A percentile compares a stretch with the other conserved stretches of the same genome.
Evolutionary conservation across 2,797 vertebrate species (phyloP).

Genomic region (Sitta carolinensis): DNA sequence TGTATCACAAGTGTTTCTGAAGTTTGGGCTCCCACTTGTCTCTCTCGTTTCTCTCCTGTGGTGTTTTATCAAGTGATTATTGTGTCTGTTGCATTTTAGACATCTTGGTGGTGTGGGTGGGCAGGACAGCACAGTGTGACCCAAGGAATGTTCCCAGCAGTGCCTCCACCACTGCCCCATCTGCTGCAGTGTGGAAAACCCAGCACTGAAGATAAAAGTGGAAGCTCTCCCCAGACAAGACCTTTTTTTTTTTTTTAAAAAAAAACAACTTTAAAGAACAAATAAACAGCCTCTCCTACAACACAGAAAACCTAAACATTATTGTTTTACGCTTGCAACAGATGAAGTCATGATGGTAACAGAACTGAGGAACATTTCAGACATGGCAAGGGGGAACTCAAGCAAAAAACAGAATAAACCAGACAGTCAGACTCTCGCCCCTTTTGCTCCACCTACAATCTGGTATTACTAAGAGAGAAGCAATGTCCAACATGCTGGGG

Average conservation of each 20-base stretch:
- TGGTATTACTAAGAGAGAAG: not conserved
- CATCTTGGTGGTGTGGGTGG: not conserved
- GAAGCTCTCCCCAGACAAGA: not conserved
- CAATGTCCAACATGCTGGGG: not conserved
- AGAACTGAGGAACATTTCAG: not conserved
- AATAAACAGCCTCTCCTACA: not conserved
- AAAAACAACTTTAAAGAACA: not conserved
- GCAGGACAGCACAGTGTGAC: not conserved
- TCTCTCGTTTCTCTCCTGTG: not conserved
- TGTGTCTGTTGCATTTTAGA: not conserved
- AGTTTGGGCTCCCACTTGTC: not conserved
- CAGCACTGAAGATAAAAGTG: not conserved
- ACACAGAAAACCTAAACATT: not conserved
- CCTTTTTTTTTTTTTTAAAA: not conserved
- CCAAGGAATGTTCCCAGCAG: rapidly evolving
- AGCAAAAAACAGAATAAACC: not conserved
- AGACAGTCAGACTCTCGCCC: not conserved
- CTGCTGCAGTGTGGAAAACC: not conserved
- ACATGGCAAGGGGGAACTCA: not conserved
- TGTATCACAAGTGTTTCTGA: not conserved
- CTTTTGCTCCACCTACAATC: not conserved
- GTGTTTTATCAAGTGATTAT: not conserved
- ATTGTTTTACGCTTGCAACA: not conserved
- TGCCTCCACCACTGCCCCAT: not conserved
- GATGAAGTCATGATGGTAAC: not conserved